Percentiles rank a stretch among this genome's conserved stretches.
Conservation (phyloP, 2,113 vertebrate species). For the Sialia sialis region DNA sequence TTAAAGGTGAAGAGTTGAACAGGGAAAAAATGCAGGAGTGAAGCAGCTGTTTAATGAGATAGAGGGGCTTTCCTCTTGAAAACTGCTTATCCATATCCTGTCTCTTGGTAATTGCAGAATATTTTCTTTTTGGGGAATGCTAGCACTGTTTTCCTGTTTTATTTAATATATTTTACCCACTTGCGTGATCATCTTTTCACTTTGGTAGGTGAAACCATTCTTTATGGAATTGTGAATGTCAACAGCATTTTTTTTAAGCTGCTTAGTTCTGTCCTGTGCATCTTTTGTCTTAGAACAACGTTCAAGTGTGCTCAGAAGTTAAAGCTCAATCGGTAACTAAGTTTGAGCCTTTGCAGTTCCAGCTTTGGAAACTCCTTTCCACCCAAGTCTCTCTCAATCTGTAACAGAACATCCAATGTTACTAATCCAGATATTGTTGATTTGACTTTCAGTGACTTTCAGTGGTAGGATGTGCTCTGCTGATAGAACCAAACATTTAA, state of each 20-base stretch:
- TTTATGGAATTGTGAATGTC: neutral
- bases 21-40: neutral
- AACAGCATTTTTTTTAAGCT: neutral
- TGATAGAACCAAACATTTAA: neutral
- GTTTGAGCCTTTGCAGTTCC: neutral
- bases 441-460: neutral
- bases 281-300: neutral
- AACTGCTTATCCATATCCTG: slow-evolving; percentile 40
- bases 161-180: slow-evolving; percentile 15
- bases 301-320: neutral
- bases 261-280: neutral
- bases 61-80: slow-evolving; percentile 42
- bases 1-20: slow-evolving; percentile 64
- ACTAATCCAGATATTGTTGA: neutral
- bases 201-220: neutral
- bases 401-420: neutral
- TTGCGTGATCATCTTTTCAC: neutral
- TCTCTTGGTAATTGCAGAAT: slow-evolving; percentile 1
- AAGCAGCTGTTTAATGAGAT: slow-evolving; percentile 48
- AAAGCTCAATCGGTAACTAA: neutral
- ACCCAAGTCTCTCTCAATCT: neutral
- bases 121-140: neutral
- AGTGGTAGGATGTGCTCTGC: neutral
- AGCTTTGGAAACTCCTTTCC: neutral
- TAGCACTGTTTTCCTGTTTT: neutral